Evolutionary conservation across 2,888 invertebrate species (phyloP).

Genomic region (Tanypteryx hageni): DNA sequence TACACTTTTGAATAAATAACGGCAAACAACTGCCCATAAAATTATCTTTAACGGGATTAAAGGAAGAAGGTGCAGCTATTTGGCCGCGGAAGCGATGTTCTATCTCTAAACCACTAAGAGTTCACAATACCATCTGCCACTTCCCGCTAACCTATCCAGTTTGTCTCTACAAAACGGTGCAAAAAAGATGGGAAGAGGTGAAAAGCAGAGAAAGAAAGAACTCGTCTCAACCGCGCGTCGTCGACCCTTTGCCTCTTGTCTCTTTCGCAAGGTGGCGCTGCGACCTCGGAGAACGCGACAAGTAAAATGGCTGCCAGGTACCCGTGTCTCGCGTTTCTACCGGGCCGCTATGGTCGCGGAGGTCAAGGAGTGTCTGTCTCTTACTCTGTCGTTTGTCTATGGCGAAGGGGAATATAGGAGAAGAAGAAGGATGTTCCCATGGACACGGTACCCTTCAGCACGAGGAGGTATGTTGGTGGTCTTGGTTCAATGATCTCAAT

Average conservation of each 20-base stretch:
- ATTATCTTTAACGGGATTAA: no score
- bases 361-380: constrained; percentile 38
- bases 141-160: background rate
- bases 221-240: background rate
- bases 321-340: background rate
- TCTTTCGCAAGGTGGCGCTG: background rate
- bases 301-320: constrained; percentile 19
- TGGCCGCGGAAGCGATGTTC: background rate
- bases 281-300: constrained; percentile 25
- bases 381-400: background rate
- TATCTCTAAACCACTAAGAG: background rate
- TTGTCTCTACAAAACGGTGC: no score
- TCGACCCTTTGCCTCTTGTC: background rate
- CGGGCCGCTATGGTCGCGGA: background rate
- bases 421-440: no score
- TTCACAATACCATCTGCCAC: background rate
- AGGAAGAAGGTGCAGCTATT: no score
- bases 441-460: background rate
- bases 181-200: background rate
- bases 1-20: no score
- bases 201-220: background rate
- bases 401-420: background rate
- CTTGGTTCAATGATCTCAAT: background rate
- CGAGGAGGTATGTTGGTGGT: constrained; percentile 30
- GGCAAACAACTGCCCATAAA: no score